Evolutionary conservation across 2,888 invertebrate genomes (phyloP), one percentile per base, ranked within the genome.

Genomic region (Schizaphis graminum): DNA sequence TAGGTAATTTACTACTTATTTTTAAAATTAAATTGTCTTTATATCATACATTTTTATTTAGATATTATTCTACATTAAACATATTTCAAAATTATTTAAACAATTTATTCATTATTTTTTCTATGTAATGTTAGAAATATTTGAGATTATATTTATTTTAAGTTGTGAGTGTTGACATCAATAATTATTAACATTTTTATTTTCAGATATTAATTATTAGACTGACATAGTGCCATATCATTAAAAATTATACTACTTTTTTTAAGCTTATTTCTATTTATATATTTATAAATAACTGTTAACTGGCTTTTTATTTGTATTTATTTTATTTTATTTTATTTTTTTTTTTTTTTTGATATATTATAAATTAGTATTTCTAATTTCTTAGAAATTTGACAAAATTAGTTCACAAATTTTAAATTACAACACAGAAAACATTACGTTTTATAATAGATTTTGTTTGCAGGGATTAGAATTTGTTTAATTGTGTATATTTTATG

Each of bases 161-260:
- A 53, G 53, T 53, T 53, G 21, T 3, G 21, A 53, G 53, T 53
- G 53, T 53, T 53, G 53, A 53, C 16, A 53, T 16, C 53, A 53
- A 5, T 53, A 21, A 21, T 53, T 21, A 53, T 53, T 21, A 3
- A 53, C 21, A 21, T 53, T 56, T 92, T 90, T 87, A 61, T 94
- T 94, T 94, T 91, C 90, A 94, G 94, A 67, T 94, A 67, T 94
- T 93, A 89, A 93, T 67, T 91, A 56, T 53, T 94, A 94, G 94
- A 94, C 94, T 94, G 94, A 91, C 61, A 86, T 94, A 91, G 91
- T 94, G 94, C 94, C 94, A 94, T 94, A 94, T 94, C 94, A 94
- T 94, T 88, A 92, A 49, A 61, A 89, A 28, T 77, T 89, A 93
- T 77, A 93, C 88, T 89, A 93, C 49, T 88, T 86, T 21, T 89